Evolutionary conservation across 2,888 invertebrate genomes (phyloP).

Genomic region (Nymphalis polychloros): DNA sequence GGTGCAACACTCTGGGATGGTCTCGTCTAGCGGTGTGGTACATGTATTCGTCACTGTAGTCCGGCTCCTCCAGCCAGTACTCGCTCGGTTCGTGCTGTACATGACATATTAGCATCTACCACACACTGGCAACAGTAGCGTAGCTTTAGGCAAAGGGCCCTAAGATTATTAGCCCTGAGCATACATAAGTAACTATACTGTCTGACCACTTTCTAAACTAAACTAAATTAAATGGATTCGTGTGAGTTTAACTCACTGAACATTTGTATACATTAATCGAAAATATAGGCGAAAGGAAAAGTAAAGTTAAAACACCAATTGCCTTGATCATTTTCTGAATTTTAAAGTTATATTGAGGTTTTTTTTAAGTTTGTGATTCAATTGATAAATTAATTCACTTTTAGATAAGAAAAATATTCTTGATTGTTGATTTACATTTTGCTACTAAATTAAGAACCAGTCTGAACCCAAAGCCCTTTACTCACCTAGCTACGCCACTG

Average conservation of each 20-base stretch:
- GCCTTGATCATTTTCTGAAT: no score
- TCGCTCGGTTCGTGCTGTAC: conserved; percentile 53
- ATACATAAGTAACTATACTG: neutral
- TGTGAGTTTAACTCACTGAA: no score
- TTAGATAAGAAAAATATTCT: no score
- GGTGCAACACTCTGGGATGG: conserved; percentile 73
- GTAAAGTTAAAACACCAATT: no score
- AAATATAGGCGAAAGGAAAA: no score
- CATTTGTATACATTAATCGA: no score
- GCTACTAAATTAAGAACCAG: neutral
- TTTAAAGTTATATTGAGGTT: no score
- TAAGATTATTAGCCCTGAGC: neutral
- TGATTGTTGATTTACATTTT: no score
- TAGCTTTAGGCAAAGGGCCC: conserved; percentile 3
- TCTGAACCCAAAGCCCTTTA: conserved; percentile 11
- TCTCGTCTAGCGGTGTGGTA: conserved; percentile 79
- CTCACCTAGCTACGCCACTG: conserved; percentile 28
- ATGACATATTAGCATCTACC: conserved; percentile 39
- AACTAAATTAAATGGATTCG: no score
- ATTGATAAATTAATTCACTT: no score
- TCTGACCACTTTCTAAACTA: neutral
- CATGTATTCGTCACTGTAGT: conserved; percentile 78
- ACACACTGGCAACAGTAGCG: conserved; percentile 33
- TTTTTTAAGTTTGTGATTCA: no score
- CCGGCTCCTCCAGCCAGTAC: conserved; percentile 72